A percentile compares a stretch with the other conserved stretches of the same genome.
Conservation (phyloP, 2,888 invertebrate genomes). For the Drosophila acutilabella region DNA sequence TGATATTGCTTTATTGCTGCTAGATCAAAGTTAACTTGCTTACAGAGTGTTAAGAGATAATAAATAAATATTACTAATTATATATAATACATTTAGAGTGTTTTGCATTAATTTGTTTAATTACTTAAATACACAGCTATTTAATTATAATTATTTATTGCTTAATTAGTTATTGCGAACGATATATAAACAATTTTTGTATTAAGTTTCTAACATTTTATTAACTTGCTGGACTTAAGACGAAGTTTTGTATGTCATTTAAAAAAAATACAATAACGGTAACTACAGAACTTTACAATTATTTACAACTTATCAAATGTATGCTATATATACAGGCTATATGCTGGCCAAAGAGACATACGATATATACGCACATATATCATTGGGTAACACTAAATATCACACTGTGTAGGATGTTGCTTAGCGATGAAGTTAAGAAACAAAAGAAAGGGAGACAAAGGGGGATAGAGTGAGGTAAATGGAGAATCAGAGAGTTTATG, state of each 20-base stretch:
- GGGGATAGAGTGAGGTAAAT: constrained; percentile 34
- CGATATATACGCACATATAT: constrained; percentile 53
- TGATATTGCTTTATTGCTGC: constrained; percentile 74
- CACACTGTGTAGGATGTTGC: constrained; percentile 84
- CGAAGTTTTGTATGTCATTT: constrained; percentile 23
- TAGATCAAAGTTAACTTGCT: constrained; percentile 65
- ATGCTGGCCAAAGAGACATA: constrained; percentile 45
- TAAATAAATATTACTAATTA: constrained; percentile 71
- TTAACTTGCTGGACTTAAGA: constrained; percentile 24
- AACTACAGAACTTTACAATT: constrained; percentile 69
- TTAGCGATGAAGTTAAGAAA: constrained; percentile 59
- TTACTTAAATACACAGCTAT: constrained; percentile 42
- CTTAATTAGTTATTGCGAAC: constrained; percentile 12
- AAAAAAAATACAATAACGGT: constrained; percentile 75
- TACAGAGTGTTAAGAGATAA: constrained; percentile 65
- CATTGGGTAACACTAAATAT: constrained; percentile 82
- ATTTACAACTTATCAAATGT: constrained; percentile 61
- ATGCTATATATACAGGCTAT: constrained; percentile 45
- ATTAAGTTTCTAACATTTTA: constrained; percentile 15
- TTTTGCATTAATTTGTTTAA: constrained; percentile 33
- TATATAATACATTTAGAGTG: constrained; percentile 48
- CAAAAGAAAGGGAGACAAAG: constrained; percentile 44
- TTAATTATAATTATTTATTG: constrained; percentile 25
- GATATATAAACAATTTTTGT: constrained; percentile 57
- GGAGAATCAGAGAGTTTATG: constrained; percentile 29